These are phyloP conservation scores for Colius striatus DNA, from an alignment of 2,113 vertebrate genomes.

Conservation along the genomic window DNA sequence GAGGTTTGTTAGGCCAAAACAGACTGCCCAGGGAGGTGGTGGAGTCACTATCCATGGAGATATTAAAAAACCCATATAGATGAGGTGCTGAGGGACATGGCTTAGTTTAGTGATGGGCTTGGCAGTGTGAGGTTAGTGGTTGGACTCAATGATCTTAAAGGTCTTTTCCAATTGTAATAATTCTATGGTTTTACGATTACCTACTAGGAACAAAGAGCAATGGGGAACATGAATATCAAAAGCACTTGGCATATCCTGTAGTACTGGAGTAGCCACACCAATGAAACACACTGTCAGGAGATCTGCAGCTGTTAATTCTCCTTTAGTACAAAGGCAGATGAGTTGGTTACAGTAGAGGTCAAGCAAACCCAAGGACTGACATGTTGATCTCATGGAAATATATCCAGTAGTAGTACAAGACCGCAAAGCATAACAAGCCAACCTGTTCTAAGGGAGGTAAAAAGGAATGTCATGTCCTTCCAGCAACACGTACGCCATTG, in stretches of 20 bases:
- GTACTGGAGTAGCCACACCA: not conserved
- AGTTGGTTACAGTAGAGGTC: not conserved
- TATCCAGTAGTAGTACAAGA: not conserved
- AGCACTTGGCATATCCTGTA: not conserved
- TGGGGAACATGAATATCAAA: not conserved
- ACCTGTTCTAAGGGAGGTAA: not conserved
- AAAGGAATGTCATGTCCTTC: not conserved
- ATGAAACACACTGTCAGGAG: not conserved
- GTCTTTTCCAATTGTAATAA: too few relatives aligned
- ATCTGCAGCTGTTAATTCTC: not conserved
- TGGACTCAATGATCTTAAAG: too few relatives aligned
- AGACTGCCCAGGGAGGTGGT: too few relatives aligned
- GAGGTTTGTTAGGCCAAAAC: too few relatives aligned
- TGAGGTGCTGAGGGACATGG: too few relatives aligned
- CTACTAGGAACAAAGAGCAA: not conserved
- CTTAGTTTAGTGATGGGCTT: too few relatives aligned
- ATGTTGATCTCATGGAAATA: not conserved
- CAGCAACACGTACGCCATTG: not conserved
- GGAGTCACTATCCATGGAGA: too few relatives aligned
- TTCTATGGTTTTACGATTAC: not conserved
- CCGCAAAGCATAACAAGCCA: not conserved
- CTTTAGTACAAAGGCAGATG: not conserved
- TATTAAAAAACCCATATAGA: too few relatives aligned
- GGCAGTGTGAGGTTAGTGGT: too few relatives aligned
- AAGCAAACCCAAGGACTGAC: not conserved